Evolutionary conservation across 2,888 invertebrate genomes (phyloP), one percentile per base, ranked within the genome.

Genomic region (Frankliniella intonsa): DNA sequence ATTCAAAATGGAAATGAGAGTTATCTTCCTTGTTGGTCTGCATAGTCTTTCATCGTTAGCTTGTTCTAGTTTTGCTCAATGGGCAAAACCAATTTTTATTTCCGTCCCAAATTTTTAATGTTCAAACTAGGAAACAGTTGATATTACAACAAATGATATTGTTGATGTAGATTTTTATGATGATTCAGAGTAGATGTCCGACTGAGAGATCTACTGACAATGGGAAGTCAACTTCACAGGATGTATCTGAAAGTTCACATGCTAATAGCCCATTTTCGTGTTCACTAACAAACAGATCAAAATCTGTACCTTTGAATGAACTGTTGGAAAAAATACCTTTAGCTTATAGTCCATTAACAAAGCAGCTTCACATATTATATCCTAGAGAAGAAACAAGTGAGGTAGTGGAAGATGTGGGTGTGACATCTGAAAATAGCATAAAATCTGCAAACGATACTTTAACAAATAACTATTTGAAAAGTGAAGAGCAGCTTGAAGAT

Each of bases 261-360:
- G 25, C 9, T 7, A 25, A 10, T 9, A 25, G 69, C 69, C 10
- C 69, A 11, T 76, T 22, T 22, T 9, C 69, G 22, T 10, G 11
- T 76, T 25, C 69, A 11, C 12, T 76, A 0, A 9, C 69, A 25
- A 76, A 3, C 11, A 76, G 25, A 22, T 12, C 25, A 76, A 83
- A 83, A 80, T 84, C 86, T 83, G 89, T 90, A 86, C 91, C 90
- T 87, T 89, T 94, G 84, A 92, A 92, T 86, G 92, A 92, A 88
- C 93, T 93, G 82, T 88, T 94, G 85, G 92, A 93, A 86, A 92
- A 91, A 87, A 93, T 94, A 89, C 93, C 93, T 84, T 88, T 94
- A 84, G 93, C 93, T 5, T 94, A 94, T 88, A 93, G 93, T 87
- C 94, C 94, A 19, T 90, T 93, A 81, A 94, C 93, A 49, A 94